phyloP scores from a whole-genome alignment of 2,888 invertebrate species.

The Cheilosia impressa region DNA sequence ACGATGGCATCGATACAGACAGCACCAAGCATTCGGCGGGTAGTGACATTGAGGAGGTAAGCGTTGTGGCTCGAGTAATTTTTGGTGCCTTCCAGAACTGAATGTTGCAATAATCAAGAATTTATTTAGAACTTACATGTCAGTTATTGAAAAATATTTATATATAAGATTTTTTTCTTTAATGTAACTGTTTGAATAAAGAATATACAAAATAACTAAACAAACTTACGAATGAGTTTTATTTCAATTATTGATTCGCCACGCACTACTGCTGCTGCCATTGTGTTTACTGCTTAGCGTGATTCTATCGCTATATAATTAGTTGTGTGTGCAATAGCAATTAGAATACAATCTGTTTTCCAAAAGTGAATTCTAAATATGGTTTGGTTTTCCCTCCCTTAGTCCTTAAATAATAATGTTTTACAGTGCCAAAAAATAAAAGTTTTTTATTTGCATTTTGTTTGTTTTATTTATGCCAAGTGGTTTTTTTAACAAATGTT shows the following conservation, averaged over 20 bases:
- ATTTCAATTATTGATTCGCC: conserved; percentile 55
- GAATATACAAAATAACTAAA: conserved; percentile 10
- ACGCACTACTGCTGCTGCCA: conserved; percentile 40
- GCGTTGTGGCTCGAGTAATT: conserved; percentile 82
- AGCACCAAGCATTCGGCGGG: conserved; percentile 84
- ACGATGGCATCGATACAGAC: conserved; percentile 83
- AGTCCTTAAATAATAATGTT: conserved; percentile 4
- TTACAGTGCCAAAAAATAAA: conserved; percentile 32
- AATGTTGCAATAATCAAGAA: conserved; percentile 9
- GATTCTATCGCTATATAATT: conserved; percentile 47
- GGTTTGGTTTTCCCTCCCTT: background rate
- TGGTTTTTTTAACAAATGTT: conserved; percentile 55
- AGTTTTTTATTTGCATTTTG: conserved; percentile 36
- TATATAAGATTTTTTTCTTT: background rate
- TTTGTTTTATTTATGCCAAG: conserved; percentile 38
- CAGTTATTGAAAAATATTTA: background rate
- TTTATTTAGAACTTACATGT: conserved; percentile 2
- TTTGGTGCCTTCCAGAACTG: conserved; percentile 83
- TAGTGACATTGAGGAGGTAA: conserved; percentile 83
- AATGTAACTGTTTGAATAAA: conserved; percentile 20
- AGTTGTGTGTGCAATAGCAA: conserved; percentile 31
- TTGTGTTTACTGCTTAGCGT: conserved; percentile 62
- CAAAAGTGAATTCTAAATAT: conserved; percentile 16
- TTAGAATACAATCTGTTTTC: background rate
- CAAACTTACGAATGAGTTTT: conserved; percentile 49